Evolutionary conservation across 2,888 invertebrate species (phyloP).

Genomic region (Diarsia rubi): DNA sequence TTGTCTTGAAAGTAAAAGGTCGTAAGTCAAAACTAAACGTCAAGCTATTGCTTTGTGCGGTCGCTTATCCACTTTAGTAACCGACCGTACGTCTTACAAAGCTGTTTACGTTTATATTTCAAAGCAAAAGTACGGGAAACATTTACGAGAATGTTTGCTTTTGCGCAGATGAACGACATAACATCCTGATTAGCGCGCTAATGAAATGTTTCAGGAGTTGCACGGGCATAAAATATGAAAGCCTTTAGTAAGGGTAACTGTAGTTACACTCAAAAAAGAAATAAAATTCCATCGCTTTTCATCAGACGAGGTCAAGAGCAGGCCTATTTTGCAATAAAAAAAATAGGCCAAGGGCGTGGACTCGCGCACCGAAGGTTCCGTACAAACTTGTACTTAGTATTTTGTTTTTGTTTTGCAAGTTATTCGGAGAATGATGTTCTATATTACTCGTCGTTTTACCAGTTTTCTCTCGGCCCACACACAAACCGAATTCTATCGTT

Average conservation of each 20-base stretch:
- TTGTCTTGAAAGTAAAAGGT: too few relatives aligned
- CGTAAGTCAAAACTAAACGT: too few relatives aligned
- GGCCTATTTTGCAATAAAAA: too few relatives aligned
- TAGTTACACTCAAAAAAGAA: not conserved
- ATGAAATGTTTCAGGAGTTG: not conserved
- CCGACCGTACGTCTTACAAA: too few relatives aligned
- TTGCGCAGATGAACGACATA: slow-evolving; percentile 19
- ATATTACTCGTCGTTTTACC: not conserved
- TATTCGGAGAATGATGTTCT: not conserved
- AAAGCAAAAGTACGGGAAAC: slow-evolving; percentile 35
- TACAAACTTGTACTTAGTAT: too few relatives aligned
- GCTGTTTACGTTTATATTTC: slow-evolving; percentile 38
- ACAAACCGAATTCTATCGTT: not conserved
- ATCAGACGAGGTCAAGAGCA: too few relatives aligned
- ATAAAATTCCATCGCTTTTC: too few relatives aligned
- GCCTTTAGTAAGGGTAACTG: not conserved
- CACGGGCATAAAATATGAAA: not conserved
- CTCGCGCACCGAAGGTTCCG: too few relatives aligned
- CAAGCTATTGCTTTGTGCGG: too few relatives aligned
- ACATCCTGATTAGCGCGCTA: slow-evolving; percentile 24
- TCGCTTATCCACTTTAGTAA: too few relatives aligned
- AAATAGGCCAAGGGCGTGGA: too few relatives aligned
- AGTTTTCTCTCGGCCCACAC: not conserved
- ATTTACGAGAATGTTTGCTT: slow-evolving; percentile 32
- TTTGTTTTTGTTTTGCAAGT: too few relatives aligned